phyloP scores from a whole-genome alignment of 2,113 vertebrate genomes.

The Syngnathoides biaculeatus region DNA sequence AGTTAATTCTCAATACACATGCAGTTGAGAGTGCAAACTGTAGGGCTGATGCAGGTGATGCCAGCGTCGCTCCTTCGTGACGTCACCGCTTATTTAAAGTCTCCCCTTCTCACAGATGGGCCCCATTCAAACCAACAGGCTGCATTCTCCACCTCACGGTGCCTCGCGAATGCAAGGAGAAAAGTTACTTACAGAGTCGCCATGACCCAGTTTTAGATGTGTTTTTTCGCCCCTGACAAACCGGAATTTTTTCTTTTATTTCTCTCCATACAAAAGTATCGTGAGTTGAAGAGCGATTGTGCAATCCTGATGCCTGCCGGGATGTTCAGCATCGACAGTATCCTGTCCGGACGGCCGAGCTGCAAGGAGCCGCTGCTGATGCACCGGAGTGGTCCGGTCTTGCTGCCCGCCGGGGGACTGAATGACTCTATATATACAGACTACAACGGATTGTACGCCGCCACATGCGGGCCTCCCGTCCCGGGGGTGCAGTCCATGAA shows the following conservation, averaged over 20 bases:
- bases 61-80: slow-evolving; percentile 79
- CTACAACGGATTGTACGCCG: slow-evolving; percentile 86
- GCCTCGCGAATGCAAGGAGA: not conserved
- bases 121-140: slow-evolving; percentile 47
- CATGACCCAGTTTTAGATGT: slow-evolving; percentile 55
- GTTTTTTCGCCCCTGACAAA: not conserved
- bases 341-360: slow-evolving; percentile 89
- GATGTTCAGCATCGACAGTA: slow-evolving; percentile 99
- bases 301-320: slow-evolving; percentile 83
- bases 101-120: slow-evolving; percentile 74
- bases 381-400: slow-evolving; percentile 80
- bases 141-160: slow-evolving; percentile 1
- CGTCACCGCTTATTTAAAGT: slow-evolving; percentile 90
- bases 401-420: slow-evolving; percentile 79
- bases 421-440: slow-evolving; percentile 87
- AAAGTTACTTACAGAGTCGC: slow-evolving; percentile 5
- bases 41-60: slow-evolving; percentile 46
- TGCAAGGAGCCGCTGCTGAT: slow-evolving; percentile 89
- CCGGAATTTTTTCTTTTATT: slow-evolving; percentile 1
- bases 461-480: slow-evolving; percentile 76
- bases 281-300: not conserved
- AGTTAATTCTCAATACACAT: slow-evolving; percentile 93
- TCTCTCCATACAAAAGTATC: too few relatives aligned
- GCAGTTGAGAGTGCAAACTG: slow-evolving; percentile 47
- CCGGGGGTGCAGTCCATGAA: slow-evolving; percentile 77